A percentile compares a stretch with the other conserved stretches of the same genome.
Evolutionary conservation across 2,113 vertebrate species (phyloP).

Genomic region (Tragelaphus imberbis): DNA sequence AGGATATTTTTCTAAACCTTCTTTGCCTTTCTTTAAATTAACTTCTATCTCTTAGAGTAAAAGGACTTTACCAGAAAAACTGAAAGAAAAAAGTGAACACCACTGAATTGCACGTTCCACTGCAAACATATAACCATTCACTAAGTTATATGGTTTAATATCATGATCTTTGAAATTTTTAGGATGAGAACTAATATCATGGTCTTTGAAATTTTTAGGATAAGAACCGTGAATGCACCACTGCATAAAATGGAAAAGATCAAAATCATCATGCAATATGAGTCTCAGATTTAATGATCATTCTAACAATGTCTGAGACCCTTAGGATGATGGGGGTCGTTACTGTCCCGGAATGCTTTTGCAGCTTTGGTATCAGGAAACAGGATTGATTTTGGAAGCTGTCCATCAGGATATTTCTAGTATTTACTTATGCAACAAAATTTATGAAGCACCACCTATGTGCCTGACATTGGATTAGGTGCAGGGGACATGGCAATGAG

Average conservation of each 20-base stretch:
- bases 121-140: background rate
- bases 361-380: background rate
- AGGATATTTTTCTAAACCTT: background rate
- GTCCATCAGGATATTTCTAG: background rate
- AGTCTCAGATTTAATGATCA: background rate
- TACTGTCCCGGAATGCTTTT: background rate
- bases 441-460: background rate
- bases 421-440: background rate
- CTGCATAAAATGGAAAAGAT: background rate
- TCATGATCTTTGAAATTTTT: background rate
- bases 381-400: background rate
- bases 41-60: background rate
- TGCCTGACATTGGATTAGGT: background rate
- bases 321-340: background rate
- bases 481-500: background rate
- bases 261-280: background rate
- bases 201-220: background rate
- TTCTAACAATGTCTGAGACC: background rate
- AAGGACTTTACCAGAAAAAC: background rate
- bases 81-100: background rate
- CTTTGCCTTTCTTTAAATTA: slow-evolving; percentile 24
- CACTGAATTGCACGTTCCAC: background rate
- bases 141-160: background rate
- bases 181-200: background rate
- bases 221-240: background rate